A percentile compares a stretch with the other conserved stretches of the same genome.
These are phyloP conservation scores for Nemurella pictetii DNA, from an alignment of 2,888 invertebrate species.

Conservation along the genomic window DNA sequence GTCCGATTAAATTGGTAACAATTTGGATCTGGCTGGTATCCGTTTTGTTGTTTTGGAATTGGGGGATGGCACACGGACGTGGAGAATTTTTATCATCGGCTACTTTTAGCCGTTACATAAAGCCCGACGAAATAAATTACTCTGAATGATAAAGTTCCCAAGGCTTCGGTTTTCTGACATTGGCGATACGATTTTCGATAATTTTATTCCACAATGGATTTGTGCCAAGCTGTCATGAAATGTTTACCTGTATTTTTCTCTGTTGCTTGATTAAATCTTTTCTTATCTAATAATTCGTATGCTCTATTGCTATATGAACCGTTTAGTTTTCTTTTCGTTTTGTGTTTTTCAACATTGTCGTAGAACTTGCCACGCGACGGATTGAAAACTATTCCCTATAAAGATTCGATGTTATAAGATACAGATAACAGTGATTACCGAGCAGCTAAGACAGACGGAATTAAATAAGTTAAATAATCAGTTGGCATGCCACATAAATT, in stretches of 20 bases:
- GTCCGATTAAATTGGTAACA: conserved; percentile 14
- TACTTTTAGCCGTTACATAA: too few relatives aligned
- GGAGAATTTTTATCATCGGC: too few relatives aligned
- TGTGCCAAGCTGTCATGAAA: background rate
- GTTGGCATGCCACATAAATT: background rate
- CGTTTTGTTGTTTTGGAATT: too few relatives aligned
- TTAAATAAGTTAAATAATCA: conserved; percentile 12
- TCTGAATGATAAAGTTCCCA: too few relatives aligned
- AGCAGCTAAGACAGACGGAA: background rate
- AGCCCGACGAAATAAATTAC: too few relatives aligned
- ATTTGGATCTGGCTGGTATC: background rate
- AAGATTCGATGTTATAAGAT: background rate
- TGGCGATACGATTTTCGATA: background rate
- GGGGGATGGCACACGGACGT: too few relatives aligned
- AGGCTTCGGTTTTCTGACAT: too few relatives aligned
- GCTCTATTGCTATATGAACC: background rate
- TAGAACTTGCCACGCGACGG: background rate
- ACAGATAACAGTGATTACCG: background rate
- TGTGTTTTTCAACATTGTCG: background rate
- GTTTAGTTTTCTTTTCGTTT: background rate
- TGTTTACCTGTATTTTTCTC: background rate
- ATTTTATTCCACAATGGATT: background rate
- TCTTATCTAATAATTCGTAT: background rate
- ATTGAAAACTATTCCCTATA: background rate
- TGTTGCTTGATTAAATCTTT: background rate